Conservation (phyloP, 2,797 vertebrate species). For the Anableps anableps region DNA sequence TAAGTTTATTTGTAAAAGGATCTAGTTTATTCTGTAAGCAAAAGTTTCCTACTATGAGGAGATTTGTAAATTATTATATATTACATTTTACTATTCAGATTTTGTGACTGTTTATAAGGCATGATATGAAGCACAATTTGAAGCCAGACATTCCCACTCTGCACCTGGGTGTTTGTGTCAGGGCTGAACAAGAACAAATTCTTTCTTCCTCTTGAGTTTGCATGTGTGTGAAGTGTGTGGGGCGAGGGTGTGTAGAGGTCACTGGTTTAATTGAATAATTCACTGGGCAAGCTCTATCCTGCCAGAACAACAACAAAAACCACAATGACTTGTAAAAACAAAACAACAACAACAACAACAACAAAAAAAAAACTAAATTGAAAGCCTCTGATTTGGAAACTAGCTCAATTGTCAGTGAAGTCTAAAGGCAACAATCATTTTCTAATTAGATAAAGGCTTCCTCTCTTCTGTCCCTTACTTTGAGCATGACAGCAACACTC, state of each 20-base stretch:
- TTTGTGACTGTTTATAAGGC: neutral
- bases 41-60: neutral
- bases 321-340: slow-evolving; percentile 22
- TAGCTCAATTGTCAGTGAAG: slow-evolving; percentile 52
- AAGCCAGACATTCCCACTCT: slow-evolving; percentile 49
- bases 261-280: slow-evolving; percentile 66
- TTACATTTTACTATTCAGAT: neutral
- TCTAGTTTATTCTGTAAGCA: neutral
- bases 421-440: slow-evolving; percentile 58
- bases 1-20: neutral
- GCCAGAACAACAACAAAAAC: slow-evolving; percentile 39
- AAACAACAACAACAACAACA: slow-evolving; percentile 32
- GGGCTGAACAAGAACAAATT: slow-evolving; percentile 58
- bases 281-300: slow-evolving; percentile 50
- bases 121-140: slow-evolving; percentile 47
- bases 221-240: slow-evolving; percentile 18
- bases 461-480: slow-evolving; percentile 55
- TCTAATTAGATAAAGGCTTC: slow-evolving; percentile 68
- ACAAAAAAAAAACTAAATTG: slow-evolving; percentile 15
- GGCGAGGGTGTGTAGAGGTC: slow-evolving; percentile 53
- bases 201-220: slow-evolving; percentile 55
- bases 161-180: slow-evolving; percentile 56
- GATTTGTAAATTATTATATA: neutral
- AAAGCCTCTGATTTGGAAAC: slow-evolving; percentile 49
- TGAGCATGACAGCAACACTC: slow-evolving; percentile 47